A percentile compares a stretch with the other conserved stretches of the same genome.
Evolutionary conservation across 2,113 vertebrate genomes (phyloP).

Genomic region (Suncus etruscus): DNA sequence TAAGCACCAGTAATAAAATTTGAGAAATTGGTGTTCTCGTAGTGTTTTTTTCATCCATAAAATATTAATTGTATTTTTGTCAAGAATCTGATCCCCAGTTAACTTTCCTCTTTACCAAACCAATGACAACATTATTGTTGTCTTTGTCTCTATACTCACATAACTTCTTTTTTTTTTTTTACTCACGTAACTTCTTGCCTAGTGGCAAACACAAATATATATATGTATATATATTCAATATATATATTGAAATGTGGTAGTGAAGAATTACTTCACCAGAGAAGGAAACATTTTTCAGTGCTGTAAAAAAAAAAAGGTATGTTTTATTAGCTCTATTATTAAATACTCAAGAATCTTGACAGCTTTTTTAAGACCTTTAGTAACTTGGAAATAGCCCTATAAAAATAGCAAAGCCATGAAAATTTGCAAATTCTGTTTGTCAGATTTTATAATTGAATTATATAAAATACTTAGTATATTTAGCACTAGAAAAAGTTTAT

Average conservation of each 20-base stretch:
- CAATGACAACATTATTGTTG: neutral
- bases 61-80: neutral
- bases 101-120: neutral
- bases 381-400: neutral
- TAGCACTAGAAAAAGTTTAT: neutral
- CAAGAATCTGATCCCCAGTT: slow-evolving; percentile 5
- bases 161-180: too few species aligned
- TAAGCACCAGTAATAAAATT: neutral
- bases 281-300: slow-evolving; percentile 5
- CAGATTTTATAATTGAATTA: neutral
- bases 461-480: neutral
- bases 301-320: neutral
- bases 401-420: neutral
- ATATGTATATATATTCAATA: neutral
- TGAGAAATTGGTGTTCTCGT: neutral
- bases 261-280: neutral
- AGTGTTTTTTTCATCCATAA: neutral
- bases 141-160: neutral
- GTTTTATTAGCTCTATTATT: neutral
- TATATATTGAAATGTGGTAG: neutral
- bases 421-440: neutral
- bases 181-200: neutral
- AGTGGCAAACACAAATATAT: neutral
- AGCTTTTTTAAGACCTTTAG: slow-evolving; percentile 12
- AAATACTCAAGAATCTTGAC: neutral